Base-by-base conservation (phyloP, 2,888 invertebrate genomes). In the Arctia plantaginis region DNA sequence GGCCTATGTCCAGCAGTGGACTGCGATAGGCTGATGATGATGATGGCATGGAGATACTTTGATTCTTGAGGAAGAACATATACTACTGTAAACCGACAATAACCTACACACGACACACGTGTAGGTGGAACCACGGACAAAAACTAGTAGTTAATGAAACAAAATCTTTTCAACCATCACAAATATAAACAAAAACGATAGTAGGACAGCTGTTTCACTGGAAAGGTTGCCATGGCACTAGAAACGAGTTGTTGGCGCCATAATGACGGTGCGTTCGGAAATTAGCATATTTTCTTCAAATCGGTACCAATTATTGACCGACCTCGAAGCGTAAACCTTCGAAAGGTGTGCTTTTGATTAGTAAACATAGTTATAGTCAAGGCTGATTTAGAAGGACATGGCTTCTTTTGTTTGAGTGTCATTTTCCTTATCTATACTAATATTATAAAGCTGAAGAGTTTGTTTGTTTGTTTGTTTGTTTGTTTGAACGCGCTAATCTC, bases 261-360 rank as follows among this genome's bases (percentile, higher is more conserved):
- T 44, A 35, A 18, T 35, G 74, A 13, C 72, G 76, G 51, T 76
- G 81, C 76, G 75, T 72, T 76, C 64, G 68, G 67, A 62, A 75
- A 80, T 80, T 80, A 64, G 64, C 74, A 80, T 78, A 80, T 66
- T 76, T 76, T 69, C 69, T 62, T 67, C 10, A 55, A 55, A 73
- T 44, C n/a, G 12, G 51, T 69, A 73, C 39, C 27, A 23, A 30
- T 65, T 72, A 66, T 20, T 59, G 35, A 30, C 27, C 44, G 73
- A 69, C 47, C 47, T 73, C 64, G 33, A 41, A 62, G 77, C 35
- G 41, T 10, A 64, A 71, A 64, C 66, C 71, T 72, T 72, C 68
- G 55, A 62, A 55, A n/a, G 44, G 30, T 33, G 55, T 65, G 62
- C 62, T 62, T 30, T 66, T 68, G 62, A 69, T 70, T 73, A 51